These are phyloP conservation scores for Chironomus tentans DNA, from an alignment of 2,888 invertebrate species.

Conservation along the genomic window DNA sequence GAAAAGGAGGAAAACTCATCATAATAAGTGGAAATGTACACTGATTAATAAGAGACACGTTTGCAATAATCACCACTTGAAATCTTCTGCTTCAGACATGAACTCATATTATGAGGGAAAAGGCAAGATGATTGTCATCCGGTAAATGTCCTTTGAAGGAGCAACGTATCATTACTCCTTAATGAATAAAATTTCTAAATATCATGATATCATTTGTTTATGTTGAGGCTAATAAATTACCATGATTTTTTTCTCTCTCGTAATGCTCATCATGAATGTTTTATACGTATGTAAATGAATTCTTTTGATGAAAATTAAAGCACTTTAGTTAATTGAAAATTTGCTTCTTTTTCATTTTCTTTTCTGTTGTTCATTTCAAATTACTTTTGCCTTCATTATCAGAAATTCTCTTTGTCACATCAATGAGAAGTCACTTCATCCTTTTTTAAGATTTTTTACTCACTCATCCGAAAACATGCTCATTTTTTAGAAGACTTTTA, in stretches of 20 bases:
- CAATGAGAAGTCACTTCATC: background rate
- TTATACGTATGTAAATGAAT: background rate
- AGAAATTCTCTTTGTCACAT: background rate
- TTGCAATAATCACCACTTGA: conserved; percentile 1
- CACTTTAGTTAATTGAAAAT: conserved; percentile 22
- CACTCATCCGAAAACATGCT: no score
- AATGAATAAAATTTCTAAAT: background rate
- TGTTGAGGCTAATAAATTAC: conserved; percentile 13
- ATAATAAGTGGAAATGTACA: conserved; percentile 18
- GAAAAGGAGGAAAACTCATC: background rate
- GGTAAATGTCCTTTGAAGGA: no score
- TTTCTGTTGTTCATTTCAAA: background rate
- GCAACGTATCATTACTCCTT: no score
- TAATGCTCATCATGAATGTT: background rate
- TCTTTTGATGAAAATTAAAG: conserved; percentile 4
- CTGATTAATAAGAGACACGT: conserved; percentile 15
- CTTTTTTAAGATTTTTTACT: background rate
- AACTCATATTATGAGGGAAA: background rate
- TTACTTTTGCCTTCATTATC: background rate
- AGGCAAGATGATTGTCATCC: no score
- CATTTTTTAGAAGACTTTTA: background rate
- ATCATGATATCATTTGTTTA: conserved; percentile 6
- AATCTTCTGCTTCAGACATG: background rate
- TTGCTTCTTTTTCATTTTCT: background rate
- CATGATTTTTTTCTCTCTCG: background rate